Base-by-base conservation (phyloP, 2,113 vertebrate species). In the Gadus chalcogrammus region DNA sequence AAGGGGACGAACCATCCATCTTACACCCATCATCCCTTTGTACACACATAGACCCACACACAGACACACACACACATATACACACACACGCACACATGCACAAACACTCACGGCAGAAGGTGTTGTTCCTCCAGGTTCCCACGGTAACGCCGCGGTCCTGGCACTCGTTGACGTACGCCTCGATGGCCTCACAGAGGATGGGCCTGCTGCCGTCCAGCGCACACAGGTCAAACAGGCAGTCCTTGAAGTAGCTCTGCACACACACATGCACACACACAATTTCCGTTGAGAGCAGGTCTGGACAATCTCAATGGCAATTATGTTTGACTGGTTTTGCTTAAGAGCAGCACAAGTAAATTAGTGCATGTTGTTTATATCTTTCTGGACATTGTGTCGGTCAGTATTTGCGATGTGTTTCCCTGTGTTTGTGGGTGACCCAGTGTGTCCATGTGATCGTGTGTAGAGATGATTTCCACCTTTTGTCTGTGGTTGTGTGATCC, bases 151-250 rank as follows among this genome's bases (percentile, higher is more conserved):
- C 93, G 24, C 89, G 89, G 79, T 93, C 88, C 82, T 88, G 88
- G 79, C 93, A 94, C 68, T 91, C 90, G 16, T 90, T 91, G 24
- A 88, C 85, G 0, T 93, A 93, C 18, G 91, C 86, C 76, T 91
- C 92, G 4, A 93, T 86, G 28, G 91, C 90, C 72, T 92, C 90
- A 65, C 92, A 93, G 60, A 93, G 79, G 27, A 87, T 75, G 16
- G 82, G 81, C 16, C 64, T 71, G 65, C 80, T 83, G 63, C 92
- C 92, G 1, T 84, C 88, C 85, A 92, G 79, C 64, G 85, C 91
- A 79, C 92, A 93, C 72, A 92, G 61, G 69, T 93, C 92, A 85
- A 89, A 93, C 42, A 92, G 3, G 67, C 92, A 90, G 79, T 89
- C 88, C 79, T 67, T 78, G 78, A 89, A 92, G 88, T 91, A 91